Evolutionary conservation across 2,113 vertebrate genomes (phyloP).

Genomic region (Blennius ocellaris): DNA sequence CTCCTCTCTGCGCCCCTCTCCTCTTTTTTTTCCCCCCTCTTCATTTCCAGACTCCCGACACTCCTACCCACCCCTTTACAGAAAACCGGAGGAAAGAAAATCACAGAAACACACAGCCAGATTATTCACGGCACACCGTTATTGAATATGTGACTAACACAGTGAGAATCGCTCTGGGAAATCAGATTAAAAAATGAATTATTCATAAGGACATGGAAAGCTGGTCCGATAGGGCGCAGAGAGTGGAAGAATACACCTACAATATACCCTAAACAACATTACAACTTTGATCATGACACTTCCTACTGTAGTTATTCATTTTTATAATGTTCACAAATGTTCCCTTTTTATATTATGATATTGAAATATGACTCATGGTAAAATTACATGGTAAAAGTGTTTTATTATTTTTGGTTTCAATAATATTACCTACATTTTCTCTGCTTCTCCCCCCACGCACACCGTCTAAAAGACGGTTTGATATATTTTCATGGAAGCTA

Average conservation of each 20-base stretch:
- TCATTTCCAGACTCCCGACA: conserved; percentile 49
- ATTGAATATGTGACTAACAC: conserved; percentile 85
- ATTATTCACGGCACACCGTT: conserved; percentile 79
- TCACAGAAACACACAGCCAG: conserved; percentile 73
- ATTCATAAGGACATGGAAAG: conserved; percentile 81
- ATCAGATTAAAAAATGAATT: conserved; percentile 86
- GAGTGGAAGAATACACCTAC: conserved; percentile 75
- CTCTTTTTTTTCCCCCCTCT: conserved; percentile 26
- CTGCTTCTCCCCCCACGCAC: conserved; percentile 6
- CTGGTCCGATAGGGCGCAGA: conserved; percentile 66
- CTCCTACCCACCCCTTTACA: conserved; percentile 5
- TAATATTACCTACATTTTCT: conserved; percentile 71
- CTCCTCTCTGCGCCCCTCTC: conserved; percentile 39
- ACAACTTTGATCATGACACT: conserved; percentile 80
- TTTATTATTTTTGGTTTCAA: conserved; percentile 80
- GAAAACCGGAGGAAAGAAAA: conserved; percentile 39
- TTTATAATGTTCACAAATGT: conserved; percentile 74
- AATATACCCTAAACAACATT: conserved; percentile 78
- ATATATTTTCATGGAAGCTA: conserved; percentile 65
- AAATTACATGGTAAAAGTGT: conserved; percentile 72
- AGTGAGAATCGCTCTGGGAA: conserved; percentile 81
- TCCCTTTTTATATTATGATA: conserved; percentile 73
- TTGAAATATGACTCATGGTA: conserved; percentile 78
- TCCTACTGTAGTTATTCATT: conserved; percentile 76
- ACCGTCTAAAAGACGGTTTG: conserved; percentile 60